Evolutionary conservation across 2,888 invertebrate genomes (phyloP).

Genomic region (Agrilus biguttatus): DNA sequence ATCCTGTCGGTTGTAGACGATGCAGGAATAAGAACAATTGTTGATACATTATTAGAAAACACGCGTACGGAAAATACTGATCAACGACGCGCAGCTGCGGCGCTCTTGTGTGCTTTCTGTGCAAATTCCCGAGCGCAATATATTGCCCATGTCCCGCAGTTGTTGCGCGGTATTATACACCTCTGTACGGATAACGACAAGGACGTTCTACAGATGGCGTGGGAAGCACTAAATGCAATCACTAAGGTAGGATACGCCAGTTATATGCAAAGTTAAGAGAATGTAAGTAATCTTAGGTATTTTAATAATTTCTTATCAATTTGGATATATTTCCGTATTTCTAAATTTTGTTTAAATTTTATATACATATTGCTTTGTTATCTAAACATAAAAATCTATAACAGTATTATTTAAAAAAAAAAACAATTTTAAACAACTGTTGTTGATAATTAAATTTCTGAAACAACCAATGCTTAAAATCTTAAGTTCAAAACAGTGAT

Average conservation of each 20-base stretch:
- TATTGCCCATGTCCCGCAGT: conserved; percentile 71
- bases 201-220: conserved; percentile 69
- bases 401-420: no score
- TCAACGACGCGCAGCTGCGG: conserved; percentile 67
- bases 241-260: conserved; percentile 45
- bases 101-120: conserved; percentile 81
- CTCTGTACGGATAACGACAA: conserved; percentile 71
- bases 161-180: conserved; percentile 74
- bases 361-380: no score
- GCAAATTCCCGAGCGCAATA: conserved; percentile 80
- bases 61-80: conserved; percentile 48
- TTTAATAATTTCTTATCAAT: no score
- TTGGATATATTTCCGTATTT: no score
- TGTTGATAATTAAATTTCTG: no score
- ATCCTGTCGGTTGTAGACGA: conserved; percentile 83
- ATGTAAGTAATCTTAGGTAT: no score
- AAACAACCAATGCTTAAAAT: no score
- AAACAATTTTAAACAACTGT: no score
- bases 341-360: no score
- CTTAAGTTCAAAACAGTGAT: no score
- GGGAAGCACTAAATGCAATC: conserved; percentile 84
- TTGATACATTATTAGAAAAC: conserved; percentile 72
- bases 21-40: conserved; percentile 70
- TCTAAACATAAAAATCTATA: no score
- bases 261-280: no score